Evolutionary conservation across 2,888 invertebrate genomes (phyloP), one percentile per base, ranked within the genome.

Genomic region (Erannis defoliaria): DNA sequence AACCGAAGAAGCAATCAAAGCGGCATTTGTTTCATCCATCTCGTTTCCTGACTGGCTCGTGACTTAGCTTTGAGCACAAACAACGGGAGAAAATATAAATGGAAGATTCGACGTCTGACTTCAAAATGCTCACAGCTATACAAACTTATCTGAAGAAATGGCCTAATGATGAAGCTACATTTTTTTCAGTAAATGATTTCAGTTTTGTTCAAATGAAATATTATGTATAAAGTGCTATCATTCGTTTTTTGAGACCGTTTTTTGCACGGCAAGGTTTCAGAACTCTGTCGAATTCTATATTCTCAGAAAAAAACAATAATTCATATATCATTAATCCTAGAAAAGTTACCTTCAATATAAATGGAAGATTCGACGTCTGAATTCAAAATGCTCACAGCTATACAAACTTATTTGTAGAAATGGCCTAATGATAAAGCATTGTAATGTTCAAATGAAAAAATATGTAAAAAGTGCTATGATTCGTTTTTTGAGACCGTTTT

Each of bases 1-100:
- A 56, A 56, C 43, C 6, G 46, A 31, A 50, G 31, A 38, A 55
- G 46, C 65, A 62, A 70, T 70, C 65, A 67, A 67, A 66, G 67
- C 50, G 49, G 49, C 51, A 55, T 53, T 59, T 59, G 63, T 62
- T 63, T 51, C 61, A 67, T 69, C 62, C 54, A 55, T 63, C 55
- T 64, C 65, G 62, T 67, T 67, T 67, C 64, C 65, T 55, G 55
- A 5, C 16, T 40, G 58, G 16, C 16, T 53, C 43, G 56, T 35
- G 42, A 50, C 56, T 57, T 43, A 50, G 50, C 38, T 57, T 57
- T 57, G 43, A 19, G 37, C 5, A 51, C 31, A 50, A 56, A 49
- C 49, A 54, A 33, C 54, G 43, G 26, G 26, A 23, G 31, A 53
- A 43, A 53, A 42, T 51, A 42, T 54, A 26, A 43, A 31, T 33